These are phyloP conservation scores for Desmodus rotundus DNA, from an alignment of 2,113 vertebrate genomes.

Conservation along the genomic window DNA sequence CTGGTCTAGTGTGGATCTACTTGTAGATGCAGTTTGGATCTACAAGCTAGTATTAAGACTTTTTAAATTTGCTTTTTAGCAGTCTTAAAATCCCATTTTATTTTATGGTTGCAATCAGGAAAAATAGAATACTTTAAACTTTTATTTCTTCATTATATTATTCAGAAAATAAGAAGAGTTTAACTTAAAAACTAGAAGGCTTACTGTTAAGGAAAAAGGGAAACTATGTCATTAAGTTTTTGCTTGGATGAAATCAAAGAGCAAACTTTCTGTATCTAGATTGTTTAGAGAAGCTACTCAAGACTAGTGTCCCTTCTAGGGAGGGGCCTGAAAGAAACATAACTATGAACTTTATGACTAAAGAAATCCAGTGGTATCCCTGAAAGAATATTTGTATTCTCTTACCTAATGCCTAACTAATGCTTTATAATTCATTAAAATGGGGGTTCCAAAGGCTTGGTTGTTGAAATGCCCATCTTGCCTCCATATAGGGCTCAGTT, in stretches of 20 bases:
- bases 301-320: not conserved
- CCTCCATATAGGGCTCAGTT: conserved; percentile 41
- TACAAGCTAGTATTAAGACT: conserved; percentile 20
- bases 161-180: not conserved
- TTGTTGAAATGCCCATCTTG: not conserved
- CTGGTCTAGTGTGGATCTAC: too few species aligned
- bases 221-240: not conserved
- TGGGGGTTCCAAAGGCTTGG: conserved; percentile 29
- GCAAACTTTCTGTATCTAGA: not conserved
- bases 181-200: not conserved
- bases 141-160: not conserved
- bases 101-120: not conserved
- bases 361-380: not conserved
- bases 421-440: conserved; percentile 20
- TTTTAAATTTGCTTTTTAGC: not conserved
- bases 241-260: not conserved
- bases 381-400: conserved; percentile 28
- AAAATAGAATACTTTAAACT: not conserved
- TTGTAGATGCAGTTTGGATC: conserved; percentile 56
- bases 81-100: not conserved
- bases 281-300: not conserved
- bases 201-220: not conserved
- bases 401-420: not conserved
- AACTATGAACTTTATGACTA: not conserved
- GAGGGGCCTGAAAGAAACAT: conserved; percentile 11